A percentile compares a stretch with the other conserved stretches of the same genome.
phyloP scores from a whole-genome alignment of 2,113 vertebrate genomes.

The Baryphthengus martii region DNA sequence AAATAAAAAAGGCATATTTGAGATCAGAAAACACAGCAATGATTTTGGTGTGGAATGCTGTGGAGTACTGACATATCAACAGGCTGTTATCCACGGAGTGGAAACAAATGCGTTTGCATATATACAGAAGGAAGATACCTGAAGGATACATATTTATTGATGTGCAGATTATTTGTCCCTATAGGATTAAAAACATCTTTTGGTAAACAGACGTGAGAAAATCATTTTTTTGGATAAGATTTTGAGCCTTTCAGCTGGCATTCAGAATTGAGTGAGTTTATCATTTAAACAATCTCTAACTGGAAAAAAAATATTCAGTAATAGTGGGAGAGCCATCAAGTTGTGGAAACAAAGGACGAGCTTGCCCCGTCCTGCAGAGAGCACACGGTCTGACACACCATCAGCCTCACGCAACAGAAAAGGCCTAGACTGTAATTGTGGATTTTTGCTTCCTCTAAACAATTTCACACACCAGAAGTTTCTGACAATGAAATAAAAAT shows the following conservation, averaged over 20 bases:
- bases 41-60: not conserved
- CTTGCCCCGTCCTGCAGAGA: not conserved
- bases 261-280: not conserved
- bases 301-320: not conserved
- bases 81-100: conserved; percentile 3
- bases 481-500: not conserved
- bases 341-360: not conserved
- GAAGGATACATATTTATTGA: too few species aligned
- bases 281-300: not conserved
- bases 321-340: not conserved
- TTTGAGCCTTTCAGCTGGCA: not conserved
- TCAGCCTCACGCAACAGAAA: rapidly evolving
- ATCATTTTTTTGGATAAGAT: not conserved
- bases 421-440: rapidly evolving
- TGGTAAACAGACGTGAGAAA: not conserved
- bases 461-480: not conserved
- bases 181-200: not conserved
- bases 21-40: not conserved
- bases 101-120: not conserved
- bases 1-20: not conserved
- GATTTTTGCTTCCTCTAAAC: not conserved
- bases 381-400: rapidly evolving
- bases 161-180: not conserved
- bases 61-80: not conserved
- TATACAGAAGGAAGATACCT: too few species aligned